A percentile compares a stretch with the other conserved stretches of the same genome.
Conservation (phyloP, 1,140 invertebrate species). For the Samia ricini region DNA sequence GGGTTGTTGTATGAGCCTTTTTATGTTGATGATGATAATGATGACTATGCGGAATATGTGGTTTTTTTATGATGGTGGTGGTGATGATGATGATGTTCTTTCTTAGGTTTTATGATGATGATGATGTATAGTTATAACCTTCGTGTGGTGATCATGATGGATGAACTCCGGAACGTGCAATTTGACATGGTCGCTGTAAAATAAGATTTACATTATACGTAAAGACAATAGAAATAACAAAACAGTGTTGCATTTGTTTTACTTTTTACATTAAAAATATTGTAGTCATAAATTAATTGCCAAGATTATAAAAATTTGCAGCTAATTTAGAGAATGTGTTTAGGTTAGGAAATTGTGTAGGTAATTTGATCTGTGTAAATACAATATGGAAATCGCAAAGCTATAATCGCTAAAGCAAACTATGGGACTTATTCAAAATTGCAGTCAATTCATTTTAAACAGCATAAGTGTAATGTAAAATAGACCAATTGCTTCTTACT, state of each 20-base stretch:
- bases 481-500: conserved; percentile 38
- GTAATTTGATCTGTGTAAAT: neutral
- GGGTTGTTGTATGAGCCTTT: conserved; percentile 45
- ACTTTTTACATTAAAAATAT: too few relatives aligned
- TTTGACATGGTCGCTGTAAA: conserved; percentile 77
- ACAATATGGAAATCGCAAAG: neutral
- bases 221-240: neutral
- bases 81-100: conserved; percentile 72
- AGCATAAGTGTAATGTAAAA: neutral
- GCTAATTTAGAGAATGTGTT: too few relatives aligned
- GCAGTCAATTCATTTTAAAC: neutral
- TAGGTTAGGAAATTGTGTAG: neutral
- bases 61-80: conserved; percentile 67
- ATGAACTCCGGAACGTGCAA: conserved; percentile 79
- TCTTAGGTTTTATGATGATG: conserved; percentile 70
- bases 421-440: too few relatives aligned
- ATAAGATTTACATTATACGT: conserved; percentile 16
- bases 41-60: conserved; percentile 45
- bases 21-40: conserved; percentile 56
- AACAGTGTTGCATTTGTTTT: neutral
- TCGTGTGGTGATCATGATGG: conserved; percentile 79
- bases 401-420: neutral
- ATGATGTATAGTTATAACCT: conserved; percentile 77
- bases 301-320: too few relatives aligned
- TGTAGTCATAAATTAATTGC: too few relatives aligned